A percentile compares a stretch with the other conserved stretches of the same genome.
These are phyloP conservation scores for Balanococcus diminutus DNA, from an alignment of 2,888 invertebrate species.

Conservation along the genomic window DNA sequence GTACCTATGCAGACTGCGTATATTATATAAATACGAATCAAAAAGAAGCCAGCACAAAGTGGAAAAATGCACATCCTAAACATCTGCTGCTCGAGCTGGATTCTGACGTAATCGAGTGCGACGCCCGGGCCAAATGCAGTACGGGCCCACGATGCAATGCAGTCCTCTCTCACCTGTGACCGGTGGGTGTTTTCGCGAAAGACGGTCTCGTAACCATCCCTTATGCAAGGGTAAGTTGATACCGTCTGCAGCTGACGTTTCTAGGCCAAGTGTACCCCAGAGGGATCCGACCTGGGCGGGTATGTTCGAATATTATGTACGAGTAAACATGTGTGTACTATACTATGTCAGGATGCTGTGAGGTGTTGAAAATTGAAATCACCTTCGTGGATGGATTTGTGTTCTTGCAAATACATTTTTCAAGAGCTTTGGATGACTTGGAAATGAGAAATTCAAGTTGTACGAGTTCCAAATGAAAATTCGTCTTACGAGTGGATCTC, in stretches of 20 bases:
- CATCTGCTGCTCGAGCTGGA: slow-evolving; percentile 8
- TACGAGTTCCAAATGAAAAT: too few relatives aligned
- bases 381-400: too few relatives aligned
- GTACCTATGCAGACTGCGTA: neutral
- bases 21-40: neutral
- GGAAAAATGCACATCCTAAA: slow-evolving; percentile 24
- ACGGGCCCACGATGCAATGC: slow-evolving; percentile 4
- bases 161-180: slow-evolving; percentile 36
- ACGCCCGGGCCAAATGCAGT: neutral
- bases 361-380: neutral
- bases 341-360: neutral
- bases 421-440: too few relatives aligned
- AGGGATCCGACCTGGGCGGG: neutral
- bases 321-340: neutral
- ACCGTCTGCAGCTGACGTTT: slow-evolving; percentile 50
- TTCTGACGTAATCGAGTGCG: slow-evolving; percentile 35
- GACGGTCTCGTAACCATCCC: slow-evolving; percentile 21
- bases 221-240: slow-evolving; percentile 25
- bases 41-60: neutral
- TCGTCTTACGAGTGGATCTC: too few relatives aligned
- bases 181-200: slow-evolving; percentile 36
- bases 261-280: slow-evolving; percentile 39
- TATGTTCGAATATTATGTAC: neutral
- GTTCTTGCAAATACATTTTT: too few relatives aligned
- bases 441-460: too few relatives aligned